Conservation (phyloP, 2,888 invertebrate species). For the Tetanocera ferruginea region DNA sequence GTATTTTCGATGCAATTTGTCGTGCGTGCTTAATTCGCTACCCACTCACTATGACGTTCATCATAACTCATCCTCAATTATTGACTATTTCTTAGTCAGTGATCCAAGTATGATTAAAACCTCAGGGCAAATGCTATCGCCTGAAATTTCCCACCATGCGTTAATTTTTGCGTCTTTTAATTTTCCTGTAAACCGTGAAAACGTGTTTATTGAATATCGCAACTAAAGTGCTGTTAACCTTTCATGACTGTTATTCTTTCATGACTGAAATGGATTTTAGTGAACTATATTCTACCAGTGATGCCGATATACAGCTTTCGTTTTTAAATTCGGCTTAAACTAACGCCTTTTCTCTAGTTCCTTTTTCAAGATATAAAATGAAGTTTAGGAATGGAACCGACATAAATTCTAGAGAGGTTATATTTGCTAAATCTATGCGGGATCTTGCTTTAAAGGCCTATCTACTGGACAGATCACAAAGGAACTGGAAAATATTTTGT, state of each 20-base stretch:
- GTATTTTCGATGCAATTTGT: too few species aligned
- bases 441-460: neutral
- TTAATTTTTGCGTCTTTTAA: too few species aligned
- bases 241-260: neutral
- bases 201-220: neutral
- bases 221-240: neutral
- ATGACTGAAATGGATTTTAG: neutral
- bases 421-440: neutral
- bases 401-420: too few species aligned
- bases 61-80: neutral
- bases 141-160: too few species aligned
- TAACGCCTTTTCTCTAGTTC: neutral
- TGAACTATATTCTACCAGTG: neutral
- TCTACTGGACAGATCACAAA: neutral
- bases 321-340: neutral
- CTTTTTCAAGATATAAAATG: neutral
- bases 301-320: neutral
- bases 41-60: neutral
- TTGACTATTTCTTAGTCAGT: too few species aligned
- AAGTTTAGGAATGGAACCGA: neutral
- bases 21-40: neutral
- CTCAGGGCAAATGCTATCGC: too few species aligned
- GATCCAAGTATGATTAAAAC: too few species aligned
- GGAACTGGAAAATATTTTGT: neutral
- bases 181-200: neutral